Evolutionary conservation across 2,113 vertebrate species (phyloP), one percentile per base, ranked within the genome.

Genomic region (Gavia stellata): DNA sequence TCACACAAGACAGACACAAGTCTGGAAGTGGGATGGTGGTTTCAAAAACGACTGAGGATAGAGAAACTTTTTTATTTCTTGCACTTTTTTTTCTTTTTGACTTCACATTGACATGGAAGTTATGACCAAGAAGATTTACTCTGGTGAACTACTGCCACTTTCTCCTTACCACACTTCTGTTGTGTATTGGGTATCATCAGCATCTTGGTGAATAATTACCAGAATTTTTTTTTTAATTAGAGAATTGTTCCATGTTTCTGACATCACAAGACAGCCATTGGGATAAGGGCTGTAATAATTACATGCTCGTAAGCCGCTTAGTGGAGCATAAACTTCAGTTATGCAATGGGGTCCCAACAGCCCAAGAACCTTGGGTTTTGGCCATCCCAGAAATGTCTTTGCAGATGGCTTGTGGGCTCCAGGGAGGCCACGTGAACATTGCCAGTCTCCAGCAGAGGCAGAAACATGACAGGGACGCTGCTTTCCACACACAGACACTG

Each of bases 321-420:
- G 73, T 82, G 45, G 66, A 89, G 86, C 66, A 28, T 61, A 77
- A 93, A 58, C 17, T 77, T 73, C 33, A 4, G 4, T 79, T 88
- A n/a, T 91, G 73, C 81, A 61, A 15, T 5, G 40, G 50, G 20
- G 78, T 88, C 74, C 81, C 81, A 95, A 23, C 11, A 92, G 94
- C 42, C 88, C 86, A 70, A 89, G 42, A 95, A 47, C 45, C 33
- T 24, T 88, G 90, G 75, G 71, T 10, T 82, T 80, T 79, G 66
- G 40, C 66, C 62, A 38, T 83, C 20, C 78, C 74, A 86, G 55
- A 8, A 77, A 73, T 70, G 17, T 63, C 42, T 86, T 84, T 92
- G 63, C 96, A 96, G 88, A 90, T 96, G 86, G 61, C 31, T 45
- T 50, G 20, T 63, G 55, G 74, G 74, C 89, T 90, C 89, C 63